phyloP scores from a whole-genome alignment of 1,140 invertebrate genomes.

The Sitodiplosis mosellana region DNA sequence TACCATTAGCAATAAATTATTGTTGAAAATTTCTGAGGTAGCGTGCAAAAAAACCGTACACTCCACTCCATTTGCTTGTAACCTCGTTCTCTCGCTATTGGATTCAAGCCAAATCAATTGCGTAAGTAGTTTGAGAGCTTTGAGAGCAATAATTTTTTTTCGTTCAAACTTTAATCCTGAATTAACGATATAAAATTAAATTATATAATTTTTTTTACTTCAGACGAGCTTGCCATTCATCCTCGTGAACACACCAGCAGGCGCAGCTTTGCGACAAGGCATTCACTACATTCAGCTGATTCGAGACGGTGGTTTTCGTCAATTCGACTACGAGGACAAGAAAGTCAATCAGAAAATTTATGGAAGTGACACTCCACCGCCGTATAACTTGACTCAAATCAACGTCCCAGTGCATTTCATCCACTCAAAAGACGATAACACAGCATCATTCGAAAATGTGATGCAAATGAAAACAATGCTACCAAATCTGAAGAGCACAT shows the following conservation, averaged over 20 bases:
- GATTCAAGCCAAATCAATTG: slow-evolving; percentile 21
- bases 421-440: slow-evolving; percentile 44
- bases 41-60: no score
- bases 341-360: slow-evolving; percentile 31
- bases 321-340: slow-evolving; percentile 31
- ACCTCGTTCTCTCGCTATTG: slow-evolving; percentile 29
- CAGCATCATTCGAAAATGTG: no score
- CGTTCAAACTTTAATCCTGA: no score
- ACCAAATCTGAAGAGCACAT: no score
- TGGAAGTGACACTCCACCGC: slow-evolving; percentile 29
- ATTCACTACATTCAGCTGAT: slow-evolving; percentile 24
- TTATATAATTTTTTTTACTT: no score
- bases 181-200: no score
- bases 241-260: slow-evolving; percentile 17
- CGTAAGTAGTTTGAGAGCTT: no score
- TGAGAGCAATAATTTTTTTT: no score
- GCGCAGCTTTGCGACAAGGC: slow-evolving; percentile 35
- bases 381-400: slow-evolving; percentile 37
- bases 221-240: slow-evolving; percentile 4
- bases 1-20: no score
- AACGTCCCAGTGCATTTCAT: slow-evolving; percentile 43
- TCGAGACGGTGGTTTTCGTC: slow-evolving; percentile 21
- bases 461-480: no score
- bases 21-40: no score
- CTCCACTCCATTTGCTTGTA: no score